Base-by-base conservation (phyloP, 2,113 vertebrate genomes). In the Rhipidura dahli region DNA sequence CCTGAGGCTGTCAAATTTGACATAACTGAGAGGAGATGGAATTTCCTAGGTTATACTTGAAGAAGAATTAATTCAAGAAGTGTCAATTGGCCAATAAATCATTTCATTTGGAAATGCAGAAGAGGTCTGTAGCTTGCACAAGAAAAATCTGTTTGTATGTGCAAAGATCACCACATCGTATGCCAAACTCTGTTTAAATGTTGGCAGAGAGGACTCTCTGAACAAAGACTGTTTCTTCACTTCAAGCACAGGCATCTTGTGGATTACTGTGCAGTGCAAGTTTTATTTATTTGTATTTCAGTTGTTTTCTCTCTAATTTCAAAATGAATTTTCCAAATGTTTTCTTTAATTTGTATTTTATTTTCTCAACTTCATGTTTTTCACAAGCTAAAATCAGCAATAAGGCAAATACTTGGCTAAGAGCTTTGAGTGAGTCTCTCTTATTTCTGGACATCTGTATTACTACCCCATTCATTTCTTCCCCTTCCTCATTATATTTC, bases 21-120 rank as follows among this genome's bases (percentile, higher is more conserved):
- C 84, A 44, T 94, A 93, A 90, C 61, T 72, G 84, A 82, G 93
- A 44, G 78, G 56, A 96, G 79, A 90, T 91, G 71, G 71, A 90
- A 95, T 96, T 96, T 96, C 90, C 82, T 80, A 59, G 78, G 75
- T 96, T 96, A 94, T 96, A 88, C 79, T 91, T 88, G 82, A 83
- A 86, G 72, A 94, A 81, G 39, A 95, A 88, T 96, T 94, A 90
- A 90, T 94, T 94, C 82, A 88, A 70, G 51, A 90, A 60, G 75
- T 93, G 93, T 85, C 91, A 95, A 83, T 96, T 94, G 85, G 54
- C 87, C 68, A 80, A 66, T 95, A 96, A 90, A 94, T 96, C 66
- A 93, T 94, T 96, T 96, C 60, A 35, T 45, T 47, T 92, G 82
- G 37, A 90, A 85, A 88, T 91, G 71, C 39, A 70, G 87, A 91